Percentiles rank a stretch among this genome's conserved stretches.
Conservation (phyloP, 2,113 vertebrate genomes). For the Emydocephalus ijimae region DNA sequence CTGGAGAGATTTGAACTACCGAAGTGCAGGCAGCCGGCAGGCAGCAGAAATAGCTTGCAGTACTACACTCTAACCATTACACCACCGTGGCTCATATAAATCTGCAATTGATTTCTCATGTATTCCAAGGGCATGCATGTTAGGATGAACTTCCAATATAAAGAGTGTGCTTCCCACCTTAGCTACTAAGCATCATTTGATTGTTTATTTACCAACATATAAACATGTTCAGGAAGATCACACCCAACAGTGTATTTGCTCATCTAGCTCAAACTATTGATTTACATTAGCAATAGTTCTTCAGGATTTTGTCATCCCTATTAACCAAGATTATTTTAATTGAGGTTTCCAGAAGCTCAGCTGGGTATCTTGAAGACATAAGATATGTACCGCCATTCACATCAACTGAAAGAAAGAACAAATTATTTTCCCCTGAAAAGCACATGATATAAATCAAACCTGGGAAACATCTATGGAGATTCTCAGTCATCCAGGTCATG, state of each 20-base stretch:
- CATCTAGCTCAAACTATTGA: neutral
- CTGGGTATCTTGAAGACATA: neutral
- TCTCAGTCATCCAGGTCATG: no score
- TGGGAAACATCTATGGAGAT: neutral
- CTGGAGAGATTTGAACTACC: no score
- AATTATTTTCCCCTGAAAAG: neutral
- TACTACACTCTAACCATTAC: no score
- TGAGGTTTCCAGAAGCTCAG: neutral
- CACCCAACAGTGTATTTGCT: neutral
- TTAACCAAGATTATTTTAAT: neutral
- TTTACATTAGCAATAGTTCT: neutral
- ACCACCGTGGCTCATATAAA: neutral
- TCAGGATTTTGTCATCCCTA: neutral
- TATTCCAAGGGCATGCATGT: neutral
- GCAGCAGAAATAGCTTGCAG: no score
- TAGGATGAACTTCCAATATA: neutral
- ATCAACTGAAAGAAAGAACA: neutral
- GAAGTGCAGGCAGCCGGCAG: no score
- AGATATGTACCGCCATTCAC: neutral
- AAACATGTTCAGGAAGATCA: neutral
- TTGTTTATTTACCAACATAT: neutral
- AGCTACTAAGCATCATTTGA: neutral
- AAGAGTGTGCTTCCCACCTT: neutral
- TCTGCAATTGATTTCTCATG: neutral
- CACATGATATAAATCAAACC: neutral